phyloP scores from a whole-genome alignment of 2,888 invertebrate species.

The Lamellibrachia columna region DNA sequence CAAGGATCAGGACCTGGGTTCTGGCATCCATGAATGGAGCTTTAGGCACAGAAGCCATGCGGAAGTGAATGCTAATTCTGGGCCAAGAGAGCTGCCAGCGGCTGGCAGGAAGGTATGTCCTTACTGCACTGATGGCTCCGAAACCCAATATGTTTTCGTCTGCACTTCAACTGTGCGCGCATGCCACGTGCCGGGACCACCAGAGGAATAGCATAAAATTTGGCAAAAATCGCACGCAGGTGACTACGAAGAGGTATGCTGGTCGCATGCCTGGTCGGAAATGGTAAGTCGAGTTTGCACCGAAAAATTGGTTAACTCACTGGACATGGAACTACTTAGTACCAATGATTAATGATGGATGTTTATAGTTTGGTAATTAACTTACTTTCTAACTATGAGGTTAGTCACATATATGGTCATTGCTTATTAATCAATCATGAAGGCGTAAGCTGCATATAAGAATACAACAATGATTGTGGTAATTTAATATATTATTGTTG shows the following conservation, averaged over 20 bases:
- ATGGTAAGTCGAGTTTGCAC: neutral
- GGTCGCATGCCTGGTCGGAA: neutral
- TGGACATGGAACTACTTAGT: neutral
- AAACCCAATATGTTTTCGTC: slow-evolving; percentile 6
- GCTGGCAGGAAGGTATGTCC: neutral
- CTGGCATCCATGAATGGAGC: neutral
- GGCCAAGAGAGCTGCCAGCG: neutral
- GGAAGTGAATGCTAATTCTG: slow-evolving; percentile 4
- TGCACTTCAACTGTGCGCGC: neutral
- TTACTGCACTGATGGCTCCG: neutral
- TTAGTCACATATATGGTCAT: neutral
- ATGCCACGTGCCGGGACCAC: neutral
- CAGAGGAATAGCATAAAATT: neutral
- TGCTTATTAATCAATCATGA: neutral
- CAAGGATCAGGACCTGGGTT: neutral
- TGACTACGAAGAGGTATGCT: neutral
- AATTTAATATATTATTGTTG: neutral
- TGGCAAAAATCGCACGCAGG: neutral
- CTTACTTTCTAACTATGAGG: neutral
- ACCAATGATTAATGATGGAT: too few relatives aligned
- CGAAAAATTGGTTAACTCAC: neutral
- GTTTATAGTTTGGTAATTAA: too few relatives aligned
- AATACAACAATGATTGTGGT: neutral
- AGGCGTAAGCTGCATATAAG: too few relatives aligned
- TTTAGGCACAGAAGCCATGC: neutral